A percentile compares a stretch with the other conserved stretches of the same genome.
Evolutionary conservation across 2,113 vertebrate species (phyloP).

Genomic region (Pseudonaja textilis): DNA sequence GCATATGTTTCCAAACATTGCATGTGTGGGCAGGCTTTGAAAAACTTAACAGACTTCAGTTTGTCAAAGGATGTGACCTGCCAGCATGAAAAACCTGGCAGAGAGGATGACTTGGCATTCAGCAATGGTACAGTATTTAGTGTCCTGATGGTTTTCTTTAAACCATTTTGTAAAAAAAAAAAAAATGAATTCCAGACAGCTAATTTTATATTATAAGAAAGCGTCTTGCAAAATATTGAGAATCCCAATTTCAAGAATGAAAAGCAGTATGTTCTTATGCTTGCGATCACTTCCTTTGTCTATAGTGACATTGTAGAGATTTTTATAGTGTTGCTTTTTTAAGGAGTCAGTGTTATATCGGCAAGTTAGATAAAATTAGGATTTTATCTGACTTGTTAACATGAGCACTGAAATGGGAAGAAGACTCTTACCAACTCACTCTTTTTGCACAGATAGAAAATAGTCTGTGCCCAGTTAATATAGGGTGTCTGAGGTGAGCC

Average conservation of each 20-base stretch:
- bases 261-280: background rate
- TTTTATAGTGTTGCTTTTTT: background rate
- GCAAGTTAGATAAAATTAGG: background rate
- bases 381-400: background rate
- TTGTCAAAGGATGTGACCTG: constrained; percentile 1
- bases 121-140: background rate
- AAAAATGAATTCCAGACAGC: background rate
- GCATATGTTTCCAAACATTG: background rate
- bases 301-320: background rate
- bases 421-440: background rate
- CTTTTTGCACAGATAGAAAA: background rate
- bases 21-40: background rate
- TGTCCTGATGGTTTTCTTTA: background rate
- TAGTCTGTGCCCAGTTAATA: background rate
- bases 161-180: background rate
- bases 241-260: background rate
- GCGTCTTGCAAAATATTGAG: background rate
- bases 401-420: background rate
- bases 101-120: background rate
- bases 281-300: background rate
- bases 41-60: background rate
- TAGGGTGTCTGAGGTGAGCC: background rate
- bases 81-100: background rate
- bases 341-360: background rate
- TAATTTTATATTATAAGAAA: background rate